Base-by-base conservation (phyloP, 2,797 vertebrate genomes). In the Meda fulgida region DNA sequence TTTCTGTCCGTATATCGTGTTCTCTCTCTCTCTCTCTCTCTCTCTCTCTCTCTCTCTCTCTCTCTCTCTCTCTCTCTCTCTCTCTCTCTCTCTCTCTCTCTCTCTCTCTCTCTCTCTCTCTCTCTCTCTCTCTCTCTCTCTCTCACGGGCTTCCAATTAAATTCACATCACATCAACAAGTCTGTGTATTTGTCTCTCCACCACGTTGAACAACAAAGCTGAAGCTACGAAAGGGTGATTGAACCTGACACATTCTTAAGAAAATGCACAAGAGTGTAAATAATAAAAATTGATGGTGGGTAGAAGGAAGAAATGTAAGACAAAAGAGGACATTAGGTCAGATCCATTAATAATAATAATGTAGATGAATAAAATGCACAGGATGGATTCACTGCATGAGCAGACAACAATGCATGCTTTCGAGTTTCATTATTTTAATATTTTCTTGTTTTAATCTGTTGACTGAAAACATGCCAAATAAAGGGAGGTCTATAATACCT, bases 131-230 rank as follows among this genome's bases (percentile, higher is more conserved):
- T 80, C 84, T 66, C 43, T 69, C 58, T 82, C 66, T 72, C 86
- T 88, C 84, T 86, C 26, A 78, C 69, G 4, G 21, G 40, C 53
- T 77, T 81, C 55, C 67, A 84, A 87, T 84, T 84, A 48, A 80
- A 80, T 80, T 81, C 63, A 65, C 79, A 81, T 84, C 82, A 84
- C 55, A 84, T 84, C 71, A 80, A 76, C 83, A 81, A 81, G 8
- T 73, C 55, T 63, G 29, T 80, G 23, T 70, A 43, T 81, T 66
- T 63, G 51, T 77, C 71, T 84, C 67, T 72, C 53, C 53, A 67
- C 71, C 66, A 77, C 46, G 9, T 73, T 85, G 75, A 63, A 66
- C 77, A 87, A 78, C 83, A 82, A 71, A 84, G 78, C 65, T 43
- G 66, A 65, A 55, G 78, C 67, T 36, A 66, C 4, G 58, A 73